These are phyloP conservation scores for Pristionchus fissidentatus DNA, from an alignment of 2,888 invertebrate genomes.

Conservation along the genomic window DNA sequence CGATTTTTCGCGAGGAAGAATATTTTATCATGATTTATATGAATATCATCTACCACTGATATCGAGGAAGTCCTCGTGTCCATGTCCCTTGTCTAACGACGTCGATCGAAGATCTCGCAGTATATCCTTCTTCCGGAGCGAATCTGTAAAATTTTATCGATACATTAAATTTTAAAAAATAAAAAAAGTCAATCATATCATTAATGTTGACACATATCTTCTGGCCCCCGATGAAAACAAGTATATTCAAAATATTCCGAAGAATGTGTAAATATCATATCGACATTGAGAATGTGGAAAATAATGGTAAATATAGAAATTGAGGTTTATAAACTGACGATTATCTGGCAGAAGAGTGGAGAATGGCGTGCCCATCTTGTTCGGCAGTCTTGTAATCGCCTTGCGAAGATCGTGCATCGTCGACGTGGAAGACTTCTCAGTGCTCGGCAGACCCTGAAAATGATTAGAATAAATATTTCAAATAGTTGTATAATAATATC, in stretches of 20 bases:
- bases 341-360: constrained; percentile 11
- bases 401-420: constrained; percentile 51
- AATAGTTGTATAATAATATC: too few relatives aligned
- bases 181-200: too few relatives aligned
- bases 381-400: constrained; percentile 48
- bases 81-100: constrained; percentile 1
- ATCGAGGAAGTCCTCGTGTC: constrained; percentile 45
- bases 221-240: too few relatives aligned
- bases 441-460: background rate
- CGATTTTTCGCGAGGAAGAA: too few relatives aligned
- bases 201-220: too few relatives aligned
- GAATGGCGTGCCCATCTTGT: constrained; percentile 33
- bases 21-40: too few relatives aligned
- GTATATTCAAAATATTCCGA: background rate
- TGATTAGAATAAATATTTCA: too few relatives aligned
- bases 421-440: background rate
- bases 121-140: constrained; percentile 30
- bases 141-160: constrained; percentile 32
- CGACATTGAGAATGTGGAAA: background rate
- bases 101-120: background rate
- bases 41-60: background rate
- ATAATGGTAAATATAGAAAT: background rate
- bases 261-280: background rate
- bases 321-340: constrained; percentile 15
- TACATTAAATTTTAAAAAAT: too few relatives aligned